A percentile compares a stretch with the other conserved stretches of the same genome.
These are phyloP conservation scores for Pomacea maculata DNA, from an alignment of 1,140 invertebrate species.

Conservation along the genomic window DNA sequence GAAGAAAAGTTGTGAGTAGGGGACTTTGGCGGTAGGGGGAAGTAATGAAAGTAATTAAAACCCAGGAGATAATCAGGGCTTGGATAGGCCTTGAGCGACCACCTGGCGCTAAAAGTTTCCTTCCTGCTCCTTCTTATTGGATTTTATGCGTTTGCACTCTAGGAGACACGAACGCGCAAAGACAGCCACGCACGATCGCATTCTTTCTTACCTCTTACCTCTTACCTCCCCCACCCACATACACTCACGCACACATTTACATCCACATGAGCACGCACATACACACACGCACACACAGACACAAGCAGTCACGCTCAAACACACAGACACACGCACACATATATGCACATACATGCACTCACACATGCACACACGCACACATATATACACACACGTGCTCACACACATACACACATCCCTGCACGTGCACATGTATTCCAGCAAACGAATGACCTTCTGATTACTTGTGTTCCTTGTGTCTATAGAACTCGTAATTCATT, in stretches of 20 bases:
- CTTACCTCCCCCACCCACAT: not conserved
- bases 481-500: no score
- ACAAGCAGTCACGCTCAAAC: not conserved
- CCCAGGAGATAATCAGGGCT: no score
- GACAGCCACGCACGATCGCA: not conserved
- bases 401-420: not conserved
- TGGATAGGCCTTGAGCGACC: no score
- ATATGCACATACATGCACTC: no score
- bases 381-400: no score
- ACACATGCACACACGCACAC: not conserved
- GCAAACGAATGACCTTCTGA: not conserved
- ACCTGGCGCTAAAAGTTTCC: not conserved
- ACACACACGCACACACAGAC: no score
- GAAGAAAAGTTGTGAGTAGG: no score
- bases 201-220: not conserved
- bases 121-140: not conserved
- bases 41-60: no score
- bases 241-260: not conserved
- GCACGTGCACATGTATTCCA: not conserved
- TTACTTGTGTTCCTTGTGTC: not conserved
- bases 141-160: not conserved
- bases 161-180: not conserved
- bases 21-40: no score
- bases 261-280: not conserved
- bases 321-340: not conserved